Conservation (phyloP, 2,888 invertebrate genomes). For the Corbicula japonica region DNA sequence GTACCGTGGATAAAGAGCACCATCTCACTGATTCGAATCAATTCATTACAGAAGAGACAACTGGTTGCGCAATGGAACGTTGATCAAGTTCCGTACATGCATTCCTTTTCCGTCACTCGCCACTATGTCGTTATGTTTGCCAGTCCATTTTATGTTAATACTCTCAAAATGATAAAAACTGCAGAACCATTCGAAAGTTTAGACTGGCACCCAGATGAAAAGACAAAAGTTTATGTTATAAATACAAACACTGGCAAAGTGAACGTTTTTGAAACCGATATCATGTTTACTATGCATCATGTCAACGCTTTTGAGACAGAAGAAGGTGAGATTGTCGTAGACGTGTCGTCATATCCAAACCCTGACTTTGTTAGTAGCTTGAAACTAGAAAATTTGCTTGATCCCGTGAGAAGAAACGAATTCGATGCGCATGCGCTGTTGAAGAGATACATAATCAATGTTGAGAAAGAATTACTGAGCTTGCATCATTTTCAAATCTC, state of each 20-base stretch:
- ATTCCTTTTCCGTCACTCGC: constrained; percentile 81
- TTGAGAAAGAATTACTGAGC: constrained; percentile 51
- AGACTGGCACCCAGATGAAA: constrained; percentile 76
- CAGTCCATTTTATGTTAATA: constrained; percentile 81
- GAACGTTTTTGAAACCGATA: constrained; percentile 67
- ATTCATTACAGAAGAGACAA: constrained; percentile 72
- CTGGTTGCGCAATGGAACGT: constrained; percentile 77
- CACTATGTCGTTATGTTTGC: constrained; percentile 81
- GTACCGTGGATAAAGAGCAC: constrained; percentile 73
- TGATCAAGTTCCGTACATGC: constrained; percentile 83
- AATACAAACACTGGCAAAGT: constrained; percentile 73
- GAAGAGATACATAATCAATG: constrained; percentile 75
- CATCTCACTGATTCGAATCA: constrained; percentile 78
- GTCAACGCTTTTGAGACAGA: constrained; percentile 81
- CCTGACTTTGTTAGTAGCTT: constrained; percentile 78
- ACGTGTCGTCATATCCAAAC: constrained; percentile 79
- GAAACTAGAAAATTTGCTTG: constrained; percentile 68
- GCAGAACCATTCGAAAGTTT: constrained; percentile 78
- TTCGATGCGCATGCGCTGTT: constrained; percentile 75
- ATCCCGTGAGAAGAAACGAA: constrained; percentile 71
- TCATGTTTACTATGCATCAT: constrained; percentile 82
- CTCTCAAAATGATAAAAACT: constrained; percentile 74
- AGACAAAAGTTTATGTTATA: constrained; percentile 77
- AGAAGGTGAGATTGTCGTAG: constrained; percentile 71
- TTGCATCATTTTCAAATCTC: constrained; percentile 55